Percentiles rank a stretch among this genome's conserved stretches.
These are phyloP conservation scores for Teleogryllus occipitalis DNA, from an alignment of 1,140 invertebrate genomes.

Conservation along the genomic window DNA sequence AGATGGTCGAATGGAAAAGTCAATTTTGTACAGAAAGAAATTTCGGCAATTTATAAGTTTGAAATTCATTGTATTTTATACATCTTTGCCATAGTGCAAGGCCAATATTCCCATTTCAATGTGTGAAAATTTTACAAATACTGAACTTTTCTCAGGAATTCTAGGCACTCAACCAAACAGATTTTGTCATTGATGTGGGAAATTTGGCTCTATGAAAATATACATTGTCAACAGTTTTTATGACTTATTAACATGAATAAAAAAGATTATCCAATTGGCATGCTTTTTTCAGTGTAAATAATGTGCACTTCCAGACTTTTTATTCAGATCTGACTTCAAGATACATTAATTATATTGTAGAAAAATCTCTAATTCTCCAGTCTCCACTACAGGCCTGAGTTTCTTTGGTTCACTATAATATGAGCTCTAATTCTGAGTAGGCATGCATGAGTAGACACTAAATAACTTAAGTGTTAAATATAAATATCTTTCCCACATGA, in stretches of 20 bases:
- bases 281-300: neutral
- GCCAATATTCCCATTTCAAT: neutral
- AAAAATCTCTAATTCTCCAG: too few species aligned
- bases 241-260: neutral
- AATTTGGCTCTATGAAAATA: neutral
- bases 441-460: too few species aligned
- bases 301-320: neutral
- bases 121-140: neutral
- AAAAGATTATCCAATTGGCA: neutral
- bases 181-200: neutral
- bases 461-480: too few species aligned
- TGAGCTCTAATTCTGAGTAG: too few species aligned
- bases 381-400: too few species aligned
- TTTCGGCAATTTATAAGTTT: neutral
- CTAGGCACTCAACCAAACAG: too few species aligned
- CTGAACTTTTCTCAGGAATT: too few species aligned
- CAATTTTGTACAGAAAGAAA: neutral
- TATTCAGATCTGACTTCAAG: neutral
- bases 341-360: too few species aligned
- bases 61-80: neutral
- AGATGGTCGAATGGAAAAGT: neutral
- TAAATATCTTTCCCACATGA: too few species aligned
- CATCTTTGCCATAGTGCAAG: neutral
- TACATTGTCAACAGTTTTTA: neutral
- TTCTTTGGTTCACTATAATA: too few species aligned